Conservation (phyloP, 2,888 invertebrate genomes). For the Tanypteryx hageni region DNA sequence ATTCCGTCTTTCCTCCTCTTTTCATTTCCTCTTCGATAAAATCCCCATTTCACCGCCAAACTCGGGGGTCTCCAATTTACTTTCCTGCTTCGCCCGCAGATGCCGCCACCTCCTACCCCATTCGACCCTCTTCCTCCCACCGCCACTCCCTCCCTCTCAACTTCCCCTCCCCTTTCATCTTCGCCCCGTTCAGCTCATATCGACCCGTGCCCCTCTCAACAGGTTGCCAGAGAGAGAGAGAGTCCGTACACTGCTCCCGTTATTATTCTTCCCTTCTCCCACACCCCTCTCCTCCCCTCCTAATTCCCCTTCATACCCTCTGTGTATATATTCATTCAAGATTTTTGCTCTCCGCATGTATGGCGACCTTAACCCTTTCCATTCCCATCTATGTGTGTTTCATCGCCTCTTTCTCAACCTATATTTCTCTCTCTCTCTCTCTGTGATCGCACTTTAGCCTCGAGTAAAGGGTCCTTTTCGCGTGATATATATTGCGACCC, state of each 20-base stretch:
- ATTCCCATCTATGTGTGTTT: not conserved
- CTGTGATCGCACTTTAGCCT: too few relatives aligned
- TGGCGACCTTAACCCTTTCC: not conserved
- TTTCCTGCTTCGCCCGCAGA: not conserved
- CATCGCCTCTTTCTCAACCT: too few relatives aligned
- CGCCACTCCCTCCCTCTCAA: not conserved
- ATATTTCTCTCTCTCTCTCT: not conserved
- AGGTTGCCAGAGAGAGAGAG: conserved; percentile 48
- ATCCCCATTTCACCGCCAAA: too few relatives aligned
- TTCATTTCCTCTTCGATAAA: not conserved
- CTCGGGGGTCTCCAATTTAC: not conserved
- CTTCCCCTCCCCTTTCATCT: not conserved
- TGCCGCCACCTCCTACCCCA: not conserved
- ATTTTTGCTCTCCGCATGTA: conserved; percentile 11
- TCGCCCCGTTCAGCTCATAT: not conserved
- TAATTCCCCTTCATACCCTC: not conserved
- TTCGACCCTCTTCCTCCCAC: too few relatives aligned
- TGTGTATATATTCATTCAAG: conserved; percentile 18
- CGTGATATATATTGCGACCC: conserved; percentile 4
- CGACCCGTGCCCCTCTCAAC: conserved; percentile 48
- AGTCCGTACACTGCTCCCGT: not conserved
- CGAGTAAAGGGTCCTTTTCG: too few relatives aligned
- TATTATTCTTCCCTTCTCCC: not conserved
- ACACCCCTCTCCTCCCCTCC: not conserved
- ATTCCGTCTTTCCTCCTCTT: not conserved